Base-by-base conservation (phyloP, 2,797 vertebrate species). In the Eulemur albifrons region DNA sequence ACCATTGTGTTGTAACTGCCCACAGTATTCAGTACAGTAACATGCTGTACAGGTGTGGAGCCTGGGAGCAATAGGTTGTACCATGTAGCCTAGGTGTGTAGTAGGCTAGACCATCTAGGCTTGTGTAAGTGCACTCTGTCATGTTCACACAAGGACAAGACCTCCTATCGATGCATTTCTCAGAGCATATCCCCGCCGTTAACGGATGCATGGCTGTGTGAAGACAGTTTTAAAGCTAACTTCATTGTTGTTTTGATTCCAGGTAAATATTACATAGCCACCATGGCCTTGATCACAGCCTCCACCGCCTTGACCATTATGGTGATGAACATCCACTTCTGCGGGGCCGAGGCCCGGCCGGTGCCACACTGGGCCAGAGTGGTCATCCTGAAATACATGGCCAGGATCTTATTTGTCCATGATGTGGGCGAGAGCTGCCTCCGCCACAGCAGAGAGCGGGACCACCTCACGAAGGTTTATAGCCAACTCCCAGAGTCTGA, bases 221-320 rank as follows among this genome's bases (percentile, higher is more conserved):
- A 77, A 20, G 43, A 32, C 35, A 25, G 18, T 30, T 35, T 79
- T 75, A 43, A 75, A 72, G 15, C 70, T 48, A 86, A 97, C 25
- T 82, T n/a, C 69, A 45, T n/a, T 61, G 48, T 75, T 50, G 0
- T 61, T 96, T 77, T 35, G 61, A 69, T 97, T 98, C 32, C 92
- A 99, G 99, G 99, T 27, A 99, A 99, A 97, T 99, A 99, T 98
- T 99, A 99, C 98, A 99, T 99, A 88, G 99, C 99, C 90, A 99
- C 99, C 1, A 99, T 99, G 99, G 99, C 99, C 27, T 99, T 99
- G 99, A 99, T 99, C 98, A 99, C 99, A 32, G 99, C 99, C 50
- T 99, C 99, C 80, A 99, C 99, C 0, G 99, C 99, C 3, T 61
- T 99, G 97, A 99, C 99, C 2, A 99, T 99, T 97, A 99, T 99